phyloP scores from a whole-genome alignment of 2,888 invertebrate genomes.

The Neoaliturus tenellus region DNA sequence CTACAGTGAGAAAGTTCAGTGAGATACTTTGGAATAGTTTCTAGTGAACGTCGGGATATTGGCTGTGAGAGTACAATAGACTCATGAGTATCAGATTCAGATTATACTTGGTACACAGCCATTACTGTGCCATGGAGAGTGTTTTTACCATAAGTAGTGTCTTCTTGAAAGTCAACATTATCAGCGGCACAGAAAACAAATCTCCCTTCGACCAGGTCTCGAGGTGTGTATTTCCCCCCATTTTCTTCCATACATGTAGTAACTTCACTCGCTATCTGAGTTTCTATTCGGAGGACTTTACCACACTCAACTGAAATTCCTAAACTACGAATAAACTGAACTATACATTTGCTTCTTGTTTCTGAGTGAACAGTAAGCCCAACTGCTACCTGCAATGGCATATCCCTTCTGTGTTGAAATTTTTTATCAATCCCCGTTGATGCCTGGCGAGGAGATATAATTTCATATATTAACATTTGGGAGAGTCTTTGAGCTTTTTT shows the following conservation, averaged over 20 bases:
- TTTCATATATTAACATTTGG: not conserved
- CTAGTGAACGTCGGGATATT: not conserved
- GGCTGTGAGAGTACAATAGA: not conserved
- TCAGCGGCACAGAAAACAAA: slow-evolving; percentile 57
- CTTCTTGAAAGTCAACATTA: slow-evolving; percentile 57
- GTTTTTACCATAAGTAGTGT: slow-evolving; percentile 56
- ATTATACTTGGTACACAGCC: slow-evolving; percentile 42
- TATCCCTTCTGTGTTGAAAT: not conserved
- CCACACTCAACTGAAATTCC: not conserved
- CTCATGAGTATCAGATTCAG: not conserved
- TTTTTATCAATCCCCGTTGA: not conserved
- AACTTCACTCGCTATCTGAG: not conserved
- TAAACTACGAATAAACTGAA: not conserved
- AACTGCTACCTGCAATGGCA: not conserved
- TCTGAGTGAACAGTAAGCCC: not conserved
- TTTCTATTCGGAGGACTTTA: not conserved
- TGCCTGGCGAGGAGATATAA: not conserved
- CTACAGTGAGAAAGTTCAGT: not conserved
- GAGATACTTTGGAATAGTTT: not conserved
- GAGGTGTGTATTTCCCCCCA: slow-evolving; percentile 31
- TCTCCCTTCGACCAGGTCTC: slow-evolving; percentile 48
- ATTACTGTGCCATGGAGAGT: slow-evolving; percentile 57
- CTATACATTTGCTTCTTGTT: not conserved
- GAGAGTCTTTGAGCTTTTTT: not conserved
- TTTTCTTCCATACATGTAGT: not conserved